Percentiles rank a stretch among this genome's conserved stretches.
Evolutionary conservation across 2,113 vertebrate species (phyloP).

Genomic region (Elgaria multicarinata): DNA sequence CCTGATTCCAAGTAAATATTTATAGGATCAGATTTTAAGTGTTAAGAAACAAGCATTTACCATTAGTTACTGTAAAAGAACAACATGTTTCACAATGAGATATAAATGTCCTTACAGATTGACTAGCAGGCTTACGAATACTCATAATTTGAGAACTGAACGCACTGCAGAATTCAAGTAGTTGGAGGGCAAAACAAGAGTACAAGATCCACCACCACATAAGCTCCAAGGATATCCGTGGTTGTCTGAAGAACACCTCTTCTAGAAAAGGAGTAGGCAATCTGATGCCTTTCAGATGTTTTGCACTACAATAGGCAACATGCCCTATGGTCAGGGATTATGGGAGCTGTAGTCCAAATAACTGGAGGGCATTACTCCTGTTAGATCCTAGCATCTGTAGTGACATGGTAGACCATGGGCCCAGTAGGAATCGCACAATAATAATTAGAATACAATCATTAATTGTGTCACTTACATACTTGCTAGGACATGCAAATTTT

Average conservation of each 20-base stretch:
- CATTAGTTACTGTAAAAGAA: no score
- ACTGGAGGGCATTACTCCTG: no score
- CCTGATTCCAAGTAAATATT: background rate
- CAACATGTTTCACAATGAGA: background rate
- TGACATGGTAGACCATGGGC: background rate
- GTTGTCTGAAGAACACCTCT: background rate
- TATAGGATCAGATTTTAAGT: background rate
- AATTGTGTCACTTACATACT: background rate
- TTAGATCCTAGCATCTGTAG: background rate
- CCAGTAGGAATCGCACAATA: background rate
- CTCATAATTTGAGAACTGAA: background rate
- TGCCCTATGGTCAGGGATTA: no score
- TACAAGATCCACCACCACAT: background rate
- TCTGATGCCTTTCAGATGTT: no score
- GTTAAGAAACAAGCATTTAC: background rate
- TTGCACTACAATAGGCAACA: no score
- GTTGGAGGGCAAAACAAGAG: background rate
- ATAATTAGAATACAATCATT: background rate
- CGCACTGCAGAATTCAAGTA: background rate
- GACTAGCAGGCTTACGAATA: background rate
- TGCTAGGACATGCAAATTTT: background rate
- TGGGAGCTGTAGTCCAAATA: no score
- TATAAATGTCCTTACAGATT: background rate
- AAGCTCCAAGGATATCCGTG: background rate
- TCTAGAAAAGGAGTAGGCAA: background rate